A percentile compares a stretch with the other conserved stretches of the same genome.
These are phyloP conservation scores for Galaxias olidus DNA, from an alignment of 2,797 vertebrate genomes.

Conservation along the genomic window DNA sequence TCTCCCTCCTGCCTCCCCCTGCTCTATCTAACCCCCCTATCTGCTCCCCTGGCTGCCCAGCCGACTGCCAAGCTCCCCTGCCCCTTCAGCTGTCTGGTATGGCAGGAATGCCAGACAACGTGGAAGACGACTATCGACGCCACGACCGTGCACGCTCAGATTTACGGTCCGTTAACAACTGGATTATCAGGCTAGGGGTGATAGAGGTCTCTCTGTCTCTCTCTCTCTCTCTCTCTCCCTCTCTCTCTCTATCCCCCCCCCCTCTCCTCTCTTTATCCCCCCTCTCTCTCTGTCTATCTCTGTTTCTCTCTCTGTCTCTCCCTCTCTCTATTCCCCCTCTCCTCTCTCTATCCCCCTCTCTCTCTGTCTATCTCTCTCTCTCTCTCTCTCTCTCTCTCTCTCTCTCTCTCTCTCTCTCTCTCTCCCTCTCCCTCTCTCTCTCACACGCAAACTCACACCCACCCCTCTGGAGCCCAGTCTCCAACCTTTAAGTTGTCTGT, in stretches of 20 bases:
- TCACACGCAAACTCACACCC: no score
- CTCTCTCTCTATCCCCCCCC: neutral
- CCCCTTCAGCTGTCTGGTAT: constrained; percentile 64
- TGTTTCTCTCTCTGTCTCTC: no score
- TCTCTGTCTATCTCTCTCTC: neutral
- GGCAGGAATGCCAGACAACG: constrained; percentile 73
- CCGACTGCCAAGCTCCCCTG: constrained; percentile 18
- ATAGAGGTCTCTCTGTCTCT: constrained; percentile 24
- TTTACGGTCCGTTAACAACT: constrained; percentile 69
- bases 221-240: neutral
- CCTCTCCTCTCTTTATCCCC: neutral
- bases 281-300: no score
- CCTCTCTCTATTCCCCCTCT: neutral
- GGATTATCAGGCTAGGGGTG: constrained; percentile 55
- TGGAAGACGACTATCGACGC: constrained; percentile 49
- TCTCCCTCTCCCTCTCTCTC: no score
- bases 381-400: neutral
- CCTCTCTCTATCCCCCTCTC: neutral
- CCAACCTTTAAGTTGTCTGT: no score
- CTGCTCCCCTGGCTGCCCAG: constrained; percentile 17
- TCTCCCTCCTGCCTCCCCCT: neutral
- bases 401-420: no score
- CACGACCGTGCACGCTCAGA: constrained; percentile 53
- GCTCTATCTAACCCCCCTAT: neutral
- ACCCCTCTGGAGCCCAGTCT: no score